A percentile compares a stretch with the other conserved stretches of the same genome.
Evolutionary conservation across 2,888 invertebrate genomes (phyloP).

Genomic region (Oasisia sp.): DNA sequence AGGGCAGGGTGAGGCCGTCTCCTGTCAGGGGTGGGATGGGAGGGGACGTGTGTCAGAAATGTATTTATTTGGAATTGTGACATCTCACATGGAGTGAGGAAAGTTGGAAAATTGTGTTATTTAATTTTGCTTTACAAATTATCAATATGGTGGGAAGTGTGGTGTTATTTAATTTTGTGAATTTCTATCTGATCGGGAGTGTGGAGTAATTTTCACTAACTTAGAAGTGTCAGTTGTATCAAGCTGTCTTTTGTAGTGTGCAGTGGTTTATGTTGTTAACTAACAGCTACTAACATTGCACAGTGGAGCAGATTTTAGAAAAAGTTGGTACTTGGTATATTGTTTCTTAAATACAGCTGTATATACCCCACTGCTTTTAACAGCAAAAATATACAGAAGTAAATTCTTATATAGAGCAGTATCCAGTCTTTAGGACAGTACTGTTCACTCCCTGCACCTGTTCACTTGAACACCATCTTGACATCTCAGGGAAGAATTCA

Average conservation of each 20-base stretch:
- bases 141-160: neutral
- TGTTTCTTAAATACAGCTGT: no score
- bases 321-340: no score
- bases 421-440: no score
- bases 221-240: neutral
- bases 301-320: no score
- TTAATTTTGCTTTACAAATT: neutral
- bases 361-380: no score
- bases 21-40: neutral
- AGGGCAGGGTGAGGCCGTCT: neutral
- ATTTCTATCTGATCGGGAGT: neutral
- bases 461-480: no score
- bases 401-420: no score
- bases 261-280: neutral
- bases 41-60: neutral
- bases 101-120: neutral
- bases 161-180: neutral
- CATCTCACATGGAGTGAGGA: no score
- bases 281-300: no score
- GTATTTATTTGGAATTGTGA: neutral
- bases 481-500: no score
- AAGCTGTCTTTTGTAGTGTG: neutral
- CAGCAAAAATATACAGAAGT: no score
- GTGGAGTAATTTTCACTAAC: neutral
- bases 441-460: no score